A percentile compares a stretch with the other conserved stretches of the same genome.
phyloP scores from a whole-genome alignment of 2,113 vertebrate species.

The Todiramphus saurophagus region DNA sequence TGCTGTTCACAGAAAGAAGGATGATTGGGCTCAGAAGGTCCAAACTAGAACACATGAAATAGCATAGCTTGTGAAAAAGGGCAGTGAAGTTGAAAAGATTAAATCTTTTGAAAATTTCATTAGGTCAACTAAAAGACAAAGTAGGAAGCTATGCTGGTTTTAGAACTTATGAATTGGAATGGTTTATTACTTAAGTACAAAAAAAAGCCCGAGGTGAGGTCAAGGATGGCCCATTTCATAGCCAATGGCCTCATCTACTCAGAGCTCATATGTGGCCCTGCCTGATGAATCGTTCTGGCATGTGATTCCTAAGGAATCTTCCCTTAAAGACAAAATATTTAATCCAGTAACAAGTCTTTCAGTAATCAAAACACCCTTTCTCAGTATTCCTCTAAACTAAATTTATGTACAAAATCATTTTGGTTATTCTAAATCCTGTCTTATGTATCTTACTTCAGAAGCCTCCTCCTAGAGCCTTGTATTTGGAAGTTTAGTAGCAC shows the following conservation, averaged over 20 bases:
- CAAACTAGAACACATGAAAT: neutral
- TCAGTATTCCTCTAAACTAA: neutral
- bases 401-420: neutral
- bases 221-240: neutral
- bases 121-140: neutral
- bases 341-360: neutral
- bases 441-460: neutral
- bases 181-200: neutral
- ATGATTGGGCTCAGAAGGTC: neutral
- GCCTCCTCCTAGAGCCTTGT: neutral
- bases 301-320: neutral
- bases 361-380: neutral
- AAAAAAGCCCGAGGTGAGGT: neutral
- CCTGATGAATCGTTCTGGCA: neutral
- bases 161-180: neutral
- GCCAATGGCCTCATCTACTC: neutral
- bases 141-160: neutral
- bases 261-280: rapidly evolving
- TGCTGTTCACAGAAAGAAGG: neutral
- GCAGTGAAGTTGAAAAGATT: neutral
- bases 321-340: neutral
- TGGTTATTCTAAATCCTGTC: neutral
- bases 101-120: neutral
- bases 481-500: neutral
- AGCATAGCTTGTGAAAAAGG: neutral